Conservation (phyloP, 1,140 invertebrate genomes). For the Varroa destructor region DNA sequence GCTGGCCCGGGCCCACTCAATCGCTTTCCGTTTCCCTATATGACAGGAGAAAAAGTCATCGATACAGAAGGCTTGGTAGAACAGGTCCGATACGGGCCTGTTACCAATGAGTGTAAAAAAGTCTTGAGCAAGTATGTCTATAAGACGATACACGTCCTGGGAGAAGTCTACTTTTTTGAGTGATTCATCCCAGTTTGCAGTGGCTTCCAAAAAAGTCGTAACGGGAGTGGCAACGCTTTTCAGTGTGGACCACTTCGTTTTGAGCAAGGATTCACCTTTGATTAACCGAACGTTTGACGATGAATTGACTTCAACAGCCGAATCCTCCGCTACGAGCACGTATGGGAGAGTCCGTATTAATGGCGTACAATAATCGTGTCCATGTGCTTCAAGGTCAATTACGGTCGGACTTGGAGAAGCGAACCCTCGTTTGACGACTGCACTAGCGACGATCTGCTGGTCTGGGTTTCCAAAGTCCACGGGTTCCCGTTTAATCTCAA, state of each 20-base stretch:
- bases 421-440: conserved; percentile 31
- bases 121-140: conserved; percentile 40
- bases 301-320: neutral
- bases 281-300: neutral
- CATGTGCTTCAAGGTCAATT: conserved; percentile 9
- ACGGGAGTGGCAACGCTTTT: conserved; percentile 23
- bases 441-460: neutral
- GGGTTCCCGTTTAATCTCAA: conserved; percentile 33
- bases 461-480: conserved; percentile 33
- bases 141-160: conserved; percentile 30
- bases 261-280: conserved; percentile 17
- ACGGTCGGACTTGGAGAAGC: neutral
- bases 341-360: neutral
- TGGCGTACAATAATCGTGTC: conserved; percentile 5
- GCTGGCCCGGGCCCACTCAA: conserved; percentile 17
- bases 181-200: conserved; percentile 30
- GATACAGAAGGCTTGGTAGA: conserved; percentile 42
- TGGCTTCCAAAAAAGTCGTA: conserved; percentile 31
- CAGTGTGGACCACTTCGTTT: neutral
- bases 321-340: neutral
- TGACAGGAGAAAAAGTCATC: conserved; percentile 45
- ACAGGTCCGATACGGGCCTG: conserved; percentile 39
- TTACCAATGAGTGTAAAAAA: conserved; percentile 41
- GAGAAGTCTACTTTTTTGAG: conserved; percentile 32
- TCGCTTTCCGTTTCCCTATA: conserved; percentile 44